Evolutionary conservation across 2,888 invertebrate species (phyloP), one percentile per base, ranked within the genome.

Genomic region (Iselma pallidipennis): DNA sequence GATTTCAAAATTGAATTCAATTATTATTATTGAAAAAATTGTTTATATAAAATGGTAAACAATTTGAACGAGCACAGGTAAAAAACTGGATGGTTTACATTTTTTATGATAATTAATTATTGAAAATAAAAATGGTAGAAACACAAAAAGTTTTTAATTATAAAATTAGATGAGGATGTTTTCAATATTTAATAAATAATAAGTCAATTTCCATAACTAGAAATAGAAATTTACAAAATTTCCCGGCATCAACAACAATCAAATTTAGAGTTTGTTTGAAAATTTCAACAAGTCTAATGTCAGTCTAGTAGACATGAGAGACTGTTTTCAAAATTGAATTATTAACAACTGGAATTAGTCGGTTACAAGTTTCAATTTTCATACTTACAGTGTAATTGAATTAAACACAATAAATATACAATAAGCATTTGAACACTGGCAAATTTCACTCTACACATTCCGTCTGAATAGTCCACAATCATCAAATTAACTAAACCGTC

Each of bases 401-500:
- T 31, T 49, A 61, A 55, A 49, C 55, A 57, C 31, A 62, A 45
- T 55, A 62, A 37, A 31, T 28, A 26, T 33, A 57, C 33, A 23
- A 62, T 26, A 50, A 55, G 16, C 21, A 28, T 53, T 26, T 42
- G 23, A 42, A 29, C 52, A 59, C 50, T 42, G 45, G 31, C 58
- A 59, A 62, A 52, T 58, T 59, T 54, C 51, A 54, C 25, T 42
- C n/a, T 37, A 49, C 52, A 53, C 61, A 59, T 62, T 58, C 37
- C 55, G 57, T 50, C 55, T 52, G 62, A 59, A 55, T 49, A 55
- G 31, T 58, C 50, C 55, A 62, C 62, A 59, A 58, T 42, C 55
- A 51, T 31, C 37, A 26, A 55, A 50, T 45, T 28, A 29, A 55
- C 9, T 19, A 10, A 50, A 57, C 62, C 42, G 58, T 52, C 45